These are phyloP conservation scores for Chrysomela aeneicollis DNA, from an alignment of 2,888 invertebrate species.

Conservation along the genomic window DNA sequence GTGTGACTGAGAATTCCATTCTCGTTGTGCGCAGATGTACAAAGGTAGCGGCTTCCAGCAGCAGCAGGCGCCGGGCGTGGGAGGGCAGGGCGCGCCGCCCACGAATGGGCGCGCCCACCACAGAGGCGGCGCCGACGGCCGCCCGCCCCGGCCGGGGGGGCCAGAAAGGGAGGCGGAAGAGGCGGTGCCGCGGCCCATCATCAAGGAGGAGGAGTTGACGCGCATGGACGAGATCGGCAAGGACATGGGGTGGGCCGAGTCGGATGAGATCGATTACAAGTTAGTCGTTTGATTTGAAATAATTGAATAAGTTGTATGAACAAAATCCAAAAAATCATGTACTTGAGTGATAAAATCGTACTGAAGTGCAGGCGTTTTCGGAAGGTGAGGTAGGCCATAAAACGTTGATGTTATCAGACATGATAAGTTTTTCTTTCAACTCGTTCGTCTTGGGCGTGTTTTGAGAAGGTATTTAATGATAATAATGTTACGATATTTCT, in stretches of 20 bases:
- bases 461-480: too few species aligned
- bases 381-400: too few species aligned
- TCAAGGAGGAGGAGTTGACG: slow-evolving; percentile 91
- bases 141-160: slow-evolving; percentile 58
- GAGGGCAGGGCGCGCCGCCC: slow-evolving; percentile 31
- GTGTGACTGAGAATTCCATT: slow-evolving; percentile 64
- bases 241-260: slow-evolving; percentile 91
- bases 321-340: slow-evolving; percentile 8
- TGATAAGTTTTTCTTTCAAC: too few species aligned
- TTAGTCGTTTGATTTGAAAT: too few species aligned
- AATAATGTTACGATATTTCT: too few species aligned
- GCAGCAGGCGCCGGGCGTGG: slow-evolving; percentile 36
- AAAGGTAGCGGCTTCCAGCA: slow-evolving; percentile 54
- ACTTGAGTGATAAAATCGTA: background rate
- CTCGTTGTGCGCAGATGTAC: slow-evolving; percentile 53
- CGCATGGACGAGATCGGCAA: slow-evolving; percentile 90
- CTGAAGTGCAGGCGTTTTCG: too few species aligned
- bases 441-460: too few species aligned
- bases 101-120: slow-evolving; percentile 55
- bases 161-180: slow-evolving; percentile 55
- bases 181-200: slow-evolving; percentile 81
- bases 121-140: slow-evolving; percentile 38
- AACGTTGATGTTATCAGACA: too few species aligned
- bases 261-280: slow-evolving; percentile 94
- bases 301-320: too few species aligned